phyloP scores from a whole-genome alignment of 2,113 vertebrate genomes.

The Eleginops maclovinus region DNA sequence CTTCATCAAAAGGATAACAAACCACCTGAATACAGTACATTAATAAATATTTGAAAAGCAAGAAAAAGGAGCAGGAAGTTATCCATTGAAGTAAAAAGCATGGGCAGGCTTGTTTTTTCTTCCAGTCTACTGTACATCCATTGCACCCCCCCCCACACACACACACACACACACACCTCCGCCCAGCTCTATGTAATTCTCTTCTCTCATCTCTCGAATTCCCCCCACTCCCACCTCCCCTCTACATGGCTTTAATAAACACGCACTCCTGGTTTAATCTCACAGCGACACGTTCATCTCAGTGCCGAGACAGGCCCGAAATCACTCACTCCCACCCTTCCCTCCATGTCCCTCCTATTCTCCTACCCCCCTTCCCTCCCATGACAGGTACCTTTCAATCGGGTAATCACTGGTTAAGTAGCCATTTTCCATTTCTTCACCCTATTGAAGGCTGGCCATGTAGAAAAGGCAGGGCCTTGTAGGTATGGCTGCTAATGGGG shows the following conservation, averaged over 20 bases:
- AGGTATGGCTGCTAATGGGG: slow-evolving; percentile 90
- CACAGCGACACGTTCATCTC: slow-evolving; percentile 88
- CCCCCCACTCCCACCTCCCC: slow-evolving; percentile 8
- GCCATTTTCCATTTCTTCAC: slow-evolving; percentile 90
- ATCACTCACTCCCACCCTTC: slow-evolving; percentile 86
- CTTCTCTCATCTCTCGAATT: slow-evolving; percentile 33
- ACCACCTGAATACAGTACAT: slow-evolving; percentile 39
- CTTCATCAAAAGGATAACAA: slow-evolving; percentile 52
- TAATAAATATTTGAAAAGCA: slow-evolving; percentile 41
- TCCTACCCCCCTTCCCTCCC: slow-evolving; percentile 82
- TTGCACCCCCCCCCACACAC: not conserved
- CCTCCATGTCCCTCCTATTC: slow-evolving; percentile 46
- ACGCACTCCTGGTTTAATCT: slow-evolving; percentile 88
- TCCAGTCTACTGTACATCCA: slow-evolving; percentile 16
- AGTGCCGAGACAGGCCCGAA: slow-evolving; percentile 88
- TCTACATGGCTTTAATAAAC: slow-evolving; percentile 85
- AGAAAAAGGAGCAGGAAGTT: slow-evolving; percentile 35
- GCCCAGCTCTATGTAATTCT: slow-evolving; percentile 19
- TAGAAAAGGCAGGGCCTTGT: slow-evolving; percentile 85
- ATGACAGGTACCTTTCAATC: slow-evolving; percentile 98
- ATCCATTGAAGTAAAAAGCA: slow-evolving; percentile 9
- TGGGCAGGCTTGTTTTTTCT: slow-evolving; percentile 7
- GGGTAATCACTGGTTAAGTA: slow-evolving; percentile 88
- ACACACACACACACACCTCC: too few relatives aligned
- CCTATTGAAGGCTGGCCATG: slow-evolving; percentile 89